A percentile compares a stretch with the other conserved stretches of the same genome.
Conservation (phyloP, 1,140 invertebrate species). For the Chironomus tepperi region DNA sequence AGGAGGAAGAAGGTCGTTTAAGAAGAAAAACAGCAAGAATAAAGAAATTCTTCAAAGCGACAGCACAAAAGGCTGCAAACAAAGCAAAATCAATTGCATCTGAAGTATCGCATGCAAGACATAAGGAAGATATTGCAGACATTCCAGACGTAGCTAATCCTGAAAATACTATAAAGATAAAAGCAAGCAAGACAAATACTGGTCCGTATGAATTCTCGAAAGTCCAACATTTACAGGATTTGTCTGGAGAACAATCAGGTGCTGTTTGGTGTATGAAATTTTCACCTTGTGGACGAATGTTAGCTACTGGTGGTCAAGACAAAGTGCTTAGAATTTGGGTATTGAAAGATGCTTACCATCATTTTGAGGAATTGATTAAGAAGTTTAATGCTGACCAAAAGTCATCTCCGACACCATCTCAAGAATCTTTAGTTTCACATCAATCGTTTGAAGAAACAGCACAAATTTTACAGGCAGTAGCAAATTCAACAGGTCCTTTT, state of each 20-base stretch:
- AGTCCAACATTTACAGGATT: constrained; percentile 59
- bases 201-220: constrained; percentile 87
- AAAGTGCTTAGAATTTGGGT: constrained; percentile 90
- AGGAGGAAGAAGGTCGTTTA: constrained; percentile 39
- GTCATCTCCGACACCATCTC: constrained; percentile 79
- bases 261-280: constrained; percentile 99
- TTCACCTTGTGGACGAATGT: constrained; percentile 81
- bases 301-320: constrained; percentile 95
- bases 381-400: constrained; percentile 84
- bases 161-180: constrained; percentile 82
- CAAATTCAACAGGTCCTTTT: constrained; percentile 63
- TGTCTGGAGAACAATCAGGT: constrained; percentile 75
- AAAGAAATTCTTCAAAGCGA: constrained; percentile 76
- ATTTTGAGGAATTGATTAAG: constrained; percentile 90
- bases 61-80: constrained; percentile 79
- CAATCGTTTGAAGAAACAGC: constrained; percentile 57
- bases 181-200: constrained; percentile 89
- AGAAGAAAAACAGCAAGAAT: constrained; percentile 55
- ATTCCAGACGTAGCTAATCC: constrained; percentile 76
- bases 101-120: constrained; percentile 70
- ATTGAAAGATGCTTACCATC: constrained; percentile 71
- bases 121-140: constrained; percentile 76
- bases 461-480: constrained; percentile 42
- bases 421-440: constrained; percentile 76
- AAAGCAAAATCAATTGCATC: constrained; percentile 86